phyloP scores from a whole-genome alignment of 1,140 invertebrate genomes.

The Harpegnathos saltator region DNA sequence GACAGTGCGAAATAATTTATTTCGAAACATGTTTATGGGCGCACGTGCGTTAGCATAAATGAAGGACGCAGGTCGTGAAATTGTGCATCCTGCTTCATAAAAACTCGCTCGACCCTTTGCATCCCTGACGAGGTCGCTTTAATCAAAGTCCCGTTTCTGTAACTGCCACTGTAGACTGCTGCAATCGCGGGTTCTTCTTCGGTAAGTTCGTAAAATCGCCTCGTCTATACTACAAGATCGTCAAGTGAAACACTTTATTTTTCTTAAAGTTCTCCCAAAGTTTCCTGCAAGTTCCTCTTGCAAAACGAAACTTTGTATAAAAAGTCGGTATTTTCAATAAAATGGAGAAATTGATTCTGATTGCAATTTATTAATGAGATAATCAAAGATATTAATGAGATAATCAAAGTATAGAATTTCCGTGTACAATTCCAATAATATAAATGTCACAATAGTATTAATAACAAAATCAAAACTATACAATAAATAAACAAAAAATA shows the following conservation, averaged over 20 bases:
- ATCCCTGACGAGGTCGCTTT: constrained; percentile 1
- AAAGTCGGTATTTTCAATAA: too few species aligned
- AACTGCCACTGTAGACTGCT: neutral
- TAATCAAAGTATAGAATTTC: too few species aligned
- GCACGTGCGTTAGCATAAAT: constrained; percentile 24
- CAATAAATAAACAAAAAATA: too few species aligned
- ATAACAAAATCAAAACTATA: too few species aligned
- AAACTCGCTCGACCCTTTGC: neutral
- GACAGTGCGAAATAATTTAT: constrained; percentile 31
- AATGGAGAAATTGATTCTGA: too few species aligned
- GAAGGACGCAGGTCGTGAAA: constrained; percentile 37
- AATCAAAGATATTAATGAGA: too few species aligned
- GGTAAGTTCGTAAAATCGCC: neutral
- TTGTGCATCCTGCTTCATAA: constrained; percentile 10
- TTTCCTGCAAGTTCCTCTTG: too few species aligned
- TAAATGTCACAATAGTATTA: too few species aligned
- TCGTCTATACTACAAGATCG: neutral
- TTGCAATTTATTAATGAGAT: too few species aligned
- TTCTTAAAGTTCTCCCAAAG: too few species aligned
- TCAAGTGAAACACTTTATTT: neutral
- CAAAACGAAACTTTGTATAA: too few species aligned
- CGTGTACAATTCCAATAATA: too few species aligned
- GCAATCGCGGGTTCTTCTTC: constrained; percentile 9
- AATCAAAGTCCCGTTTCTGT: constrained; percentile 29
- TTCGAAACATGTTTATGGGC: constrained; percentile 15